Conservation (phyloP, 2,113 vertebrate species). For the Alaudala cheleensis region DNA sequence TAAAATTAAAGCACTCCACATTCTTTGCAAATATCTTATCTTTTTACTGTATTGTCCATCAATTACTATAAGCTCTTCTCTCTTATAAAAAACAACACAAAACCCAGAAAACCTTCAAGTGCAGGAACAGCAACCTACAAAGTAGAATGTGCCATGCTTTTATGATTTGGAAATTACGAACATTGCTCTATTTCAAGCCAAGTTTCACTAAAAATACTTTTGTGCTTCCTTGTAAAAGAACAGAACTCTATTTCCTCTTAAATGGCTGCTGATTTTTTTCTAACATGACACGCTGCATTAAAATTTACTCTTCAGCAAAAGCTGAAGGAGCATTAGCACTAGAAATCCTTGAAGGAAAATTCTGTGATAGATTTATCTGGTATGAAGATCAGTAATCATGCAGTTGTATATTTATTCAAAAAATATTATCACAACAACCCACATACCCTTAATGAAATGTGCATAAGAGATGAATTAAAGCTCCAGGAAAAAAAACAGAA, state of each 20-base stretch:
- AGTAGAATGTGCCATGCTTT: neutral
- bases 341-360: neutral
- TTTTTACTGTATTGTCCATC: neutral
- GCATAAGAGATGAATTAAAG: neutral
- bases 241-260: neutral
- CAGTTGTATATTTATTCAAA: neutral
- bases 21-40: neutral
- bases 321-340: neutral
- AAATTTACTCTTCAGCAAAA: constrained; percentile 7
- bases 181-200: neutral
- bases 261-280: neutral
- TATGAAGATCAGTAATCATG: neutral
- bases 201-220: constrained; percentile 16
- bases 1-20: neutral
- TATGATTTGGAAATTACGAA: neutral
- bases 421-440: neutral
- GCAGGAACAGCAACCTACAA: neutral
- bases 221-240: neutral
- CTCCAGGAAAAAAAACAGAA: neutral
- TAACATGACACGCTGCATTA: neutral
- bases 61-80: neutral
- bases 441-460: neutral
- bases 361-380: neutral
- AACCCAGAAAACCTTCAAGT: neutral
- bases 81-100: neutral